Conservation (phyloP, 2,113 vertebrate genomes). For the Actenoides hombroni region DNA sequence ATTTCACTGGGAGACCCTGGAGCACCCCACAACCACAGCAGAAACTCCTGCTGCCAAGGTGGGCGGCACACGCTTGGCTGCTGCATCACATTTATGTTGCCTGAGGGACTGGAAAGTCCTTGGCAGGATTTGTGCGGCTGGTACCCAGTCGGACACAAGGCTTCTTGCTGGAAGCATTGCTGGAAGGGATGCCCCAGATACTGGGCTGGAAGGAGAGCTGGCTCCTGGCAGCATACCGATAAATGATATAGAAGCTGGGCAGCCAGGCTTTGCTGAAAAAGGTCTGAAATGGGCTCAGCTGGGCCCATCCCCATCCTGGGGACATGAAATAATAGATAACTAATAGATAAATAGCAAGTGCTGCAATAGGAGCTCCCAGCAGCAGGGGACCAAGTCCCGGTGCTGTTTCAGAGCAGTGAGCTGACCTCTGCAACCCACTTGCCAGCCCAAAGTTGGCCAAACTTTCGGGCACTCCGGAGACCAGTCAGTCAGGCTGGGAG, state of each 20-base stretch:
- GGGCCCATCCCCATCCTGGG: neutral
- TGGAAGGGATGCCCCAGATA: neutral
- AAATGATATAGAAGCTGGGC: neutral
- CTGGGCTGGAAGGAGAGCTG: neutral
- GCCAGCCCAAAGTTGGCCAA: neutral
- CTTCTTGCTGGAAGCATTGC: neutral
- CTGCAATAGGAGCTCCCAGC: neutral
- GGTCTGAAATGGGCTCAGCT: neutral
- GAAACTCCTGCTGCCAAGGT: accelerated
- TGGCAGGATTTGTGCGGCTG: neutral
- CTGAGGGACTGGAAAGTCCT: neutral
- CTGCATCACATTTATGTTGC: accelerated
- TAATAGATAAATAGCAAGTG: neutral
- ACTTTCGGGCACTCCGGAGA: neutral
- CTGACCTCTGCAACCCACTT: accelerated
- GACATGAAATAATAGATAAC: neutral
- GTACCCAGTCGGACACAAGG: neutral
- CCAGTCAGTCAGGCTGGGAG: neutral
- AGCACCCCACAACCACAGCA: neutral
- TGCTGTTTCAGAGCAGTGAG: accelerated
- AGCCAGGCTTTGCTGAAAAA: neutral
- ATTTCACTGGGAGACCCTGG: neutral
- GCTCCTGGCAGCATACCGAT: no score
- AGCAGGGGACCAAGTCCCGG: neutral
- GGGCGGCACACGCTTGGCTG: neutral